Conservation (phyloP, 2,797 vertebrate species). For the Malacoraja senta region DNA sequence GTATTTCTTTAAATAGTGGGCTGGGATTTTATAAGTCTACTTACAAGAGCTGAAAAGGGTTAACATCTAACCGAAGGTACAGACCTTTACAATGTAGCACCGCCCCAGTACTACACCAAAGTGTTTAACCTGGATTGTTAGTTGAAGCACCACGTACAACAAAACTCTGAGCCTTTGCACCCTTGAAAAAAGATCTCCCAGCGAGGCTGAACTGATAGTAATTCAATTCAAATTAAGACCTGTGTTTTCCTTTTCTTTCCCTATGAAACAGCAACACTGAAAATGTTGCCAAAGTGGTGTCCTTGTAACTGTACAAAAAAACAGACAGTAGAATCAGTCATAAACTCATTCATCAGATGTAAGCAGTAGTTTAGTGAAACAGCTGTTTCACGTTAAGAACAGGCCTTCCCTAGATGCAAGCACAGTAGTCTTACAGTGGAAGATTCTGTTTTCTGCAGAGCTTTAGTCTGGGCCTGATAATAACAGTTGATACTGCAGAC, state of each 20-base stretch:
- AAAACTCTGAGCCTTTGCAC: neutral
- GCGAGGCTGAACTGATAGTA: neutral
- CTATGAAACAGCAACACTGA: neutral
- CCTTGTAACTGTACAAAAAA: constrained; percentile 53
- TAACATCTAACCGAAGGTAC: neutral
- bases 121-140: neutral
- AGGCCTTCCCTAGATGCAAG: constrained; percentile 59
- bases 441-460: constrained; percentile 54
- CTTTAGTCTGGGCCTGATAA: constrained; percentile 39
- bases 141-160: neutral
- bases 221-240: neutral
- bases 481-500: neutral
- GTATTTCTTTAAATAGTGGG: neutral
- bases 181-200: neutral
- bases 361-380: constrained; percentile 61
- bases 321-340: constrained; percentile 59
- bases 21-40: neutral
- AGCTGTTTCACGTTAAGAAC: constrained; percentile 72
- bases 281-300: neutral
- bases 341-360: constrained; percentile 61
- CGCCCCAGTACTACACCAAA: neutral
- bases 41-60: neutral
- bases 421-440: constrained; percentile 55
- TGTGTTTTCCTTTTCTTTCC: neutral
- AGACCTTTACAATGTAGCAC: neutral